phyloP scores from a whole-genome alignment of 2,888 invertebrate genomes.

The Asteroscopus sphinx region DNA sequence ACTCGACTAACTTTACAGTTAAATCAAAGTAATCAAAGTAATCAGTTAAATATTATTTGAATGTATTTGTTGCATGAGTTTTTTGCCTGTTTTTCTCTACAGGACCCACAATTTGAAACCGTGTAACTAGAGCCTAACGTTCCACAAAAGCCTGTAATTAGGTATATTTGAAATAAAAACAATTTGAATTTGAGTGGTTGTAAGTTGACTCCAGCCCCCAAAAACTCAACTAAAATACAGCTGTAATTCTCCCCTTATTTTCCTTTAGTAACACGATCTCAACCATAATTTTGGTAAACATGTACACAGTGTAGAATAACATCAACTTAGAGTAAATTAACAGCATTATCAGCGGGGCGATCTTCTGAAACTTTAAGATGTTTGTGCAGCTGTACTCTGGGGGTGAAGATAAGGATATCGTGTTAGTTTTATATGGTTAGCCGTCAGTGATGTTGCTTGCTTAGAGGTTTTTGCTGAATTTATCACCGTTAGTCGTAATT shows the following conservation, averaged over 20 bases:
- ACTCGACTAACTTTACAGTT: too few species aligned
- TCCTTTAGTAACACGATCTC: slow-evolving; percentile 13
- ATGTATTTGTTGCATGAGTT: too few species aligned
- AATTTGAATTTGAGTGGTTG: too few species aligned
- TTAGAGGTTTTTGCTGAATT: slow-evolving; percentile 23
- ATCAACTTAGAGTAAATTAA: slow-evolving; percentile 38
- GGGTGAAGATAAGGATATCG: slow-evolving; percentile 27
- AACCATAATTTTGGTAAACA: slow-evolving; percentile 16
- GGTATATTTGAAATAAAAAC: too few species aligned
- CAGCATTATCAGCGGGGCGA: slow-evolving; percentile 25
- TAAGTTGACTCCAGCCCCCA: too few species aligned
- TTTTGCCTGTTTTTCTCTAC: too few species aligned
- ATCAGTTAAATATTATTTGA: too few species aligned
- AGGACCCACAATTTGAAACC: too few species aligned
- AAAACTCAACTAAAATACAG: too few species aligned
- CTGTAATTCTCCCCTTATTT: not conserved
- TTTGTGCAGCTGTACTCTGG: slow-evolving; percentile 50
- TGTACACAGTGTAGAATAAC: slow-evolving; percentile 34
- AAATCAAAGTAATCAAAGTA: too few species aligned
- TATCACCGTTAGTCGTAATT: slow-evolving; percentile 10
- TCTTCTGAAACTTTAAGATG: slow-evolving; percentile 32
- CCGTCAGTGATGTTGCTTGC: slow-evolving; percentile 6
- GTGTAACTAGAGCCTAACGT: too few species aligned
- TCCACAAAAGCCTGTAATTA: too few species aligned
- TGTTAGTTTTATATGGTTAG: slow-evolving; percentile 30